A percentile compares a stretch with the other conserved stretches of the same genome.
phyloP scores from a whole-genome alignment of 2,888 invertebrate genomes.

The Nomada ruficornis region DNA sequence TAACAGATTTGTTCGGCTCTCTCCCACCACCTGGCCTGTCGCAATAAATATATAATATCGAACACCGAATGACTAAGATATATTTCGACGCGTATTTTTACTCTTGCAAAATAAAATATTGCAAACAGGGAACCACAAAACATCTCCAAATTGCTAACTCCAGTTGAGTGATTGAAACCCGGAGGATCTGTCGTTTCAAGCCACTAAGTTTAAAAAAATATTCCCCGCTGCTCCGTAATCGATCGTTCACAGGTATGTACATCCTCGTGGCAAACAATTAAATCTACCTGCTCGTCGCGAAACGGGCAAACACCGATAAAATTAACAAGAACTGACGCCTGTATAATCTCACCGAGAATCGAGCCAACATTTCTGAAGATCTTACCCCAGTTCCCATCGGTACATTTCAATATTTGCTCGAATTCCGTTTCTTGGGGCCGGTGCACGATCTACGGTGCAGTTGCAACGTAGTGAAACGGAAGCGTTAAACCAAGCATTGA shows the following conservation, averaged over 20 bases:
- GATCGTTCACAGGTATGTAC: too few species aligned
- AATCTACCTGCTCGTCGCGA: neutral
- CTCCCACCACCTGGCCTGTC: neutral
- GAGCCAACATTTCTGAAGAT: neutral
- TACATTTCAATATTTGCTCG: constrained; percentile 25
- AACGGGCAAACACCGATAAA: neutral
- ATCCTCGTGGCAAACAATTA: neutral
- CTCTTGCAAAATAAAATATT: constrained; percentile 14
- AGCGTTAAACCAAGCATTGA: constrained; percentile 32
- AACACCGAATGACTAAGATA: constrained; percentile 9
- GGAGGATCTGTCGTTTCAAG: too few species aligned
- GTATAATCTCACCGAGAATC: neutral
- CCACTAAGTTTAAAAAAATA: too few species aligned
- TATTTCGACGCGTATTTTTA: constrained; percentile 10
- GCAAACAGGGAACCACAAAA: neutral
- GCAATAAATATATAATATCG: constrained; percentile 11
- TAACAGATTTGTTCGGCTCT: constrained; percentile 47
- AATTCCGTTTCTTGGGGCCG: neutral
- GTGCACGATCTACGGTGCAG: neutral
- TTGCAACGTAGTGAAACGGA: neutral
- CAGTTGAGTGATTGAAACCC: too few species aligned
- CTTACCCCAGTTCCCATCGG: neutral
- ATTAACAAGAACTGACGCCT: neutral
- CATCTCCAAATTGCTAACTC: too few species aligned
- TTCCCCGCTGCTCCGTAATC: too few species aligned